phyloP scores from a whole-genome alignment of 2,888 invertebrate genomes.

The Drosophila vallismaia region DNA sequence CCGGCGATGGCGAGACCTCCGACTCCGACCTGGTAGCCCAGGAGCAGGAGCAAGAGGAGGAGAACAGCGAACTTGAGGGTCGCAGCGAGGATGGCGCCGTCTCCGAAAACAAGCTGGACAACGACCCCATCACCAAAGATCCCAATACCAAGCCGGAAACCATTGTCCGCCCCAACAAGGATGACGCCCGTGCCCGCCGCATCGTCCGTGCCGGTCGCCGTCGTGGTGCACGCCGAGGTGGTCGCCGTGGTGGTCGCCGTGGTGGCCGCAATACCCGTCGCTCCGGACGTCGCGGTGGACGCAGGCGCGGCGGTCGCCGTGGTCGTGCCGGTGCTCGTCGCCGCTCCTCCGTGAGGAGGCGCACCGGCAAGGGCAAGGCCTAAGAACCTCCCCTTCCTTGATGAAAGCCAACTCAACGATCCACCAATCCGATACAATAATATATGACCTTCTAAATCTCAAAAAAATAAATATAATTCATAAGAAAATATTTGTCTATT shows the following conservation, averaged over 20 bases:
- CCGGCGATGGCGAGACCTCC: not conserved
- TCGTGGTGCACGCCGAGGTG: constrained; percentile 40
- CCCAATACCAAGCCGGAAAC: constrained; percentile 20
- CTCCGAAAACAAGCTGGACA: constrained; percentile 11
- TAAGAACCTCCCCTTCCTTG: constrained; percentile 23
- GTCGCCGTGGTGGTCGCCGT: constrained; percentile 35
- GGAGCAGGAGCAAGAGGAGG: constrained; percentile 16
- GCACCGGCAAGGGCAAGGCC: constrained; percentile 53
- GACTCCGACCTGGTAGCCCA: constrained; percentile 17
- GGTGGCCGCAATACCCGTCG: constrained; percentile 40
- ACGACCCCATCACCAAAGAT: constrained; percentile 17
- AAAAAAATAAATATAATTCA: constrained; percentile 30
- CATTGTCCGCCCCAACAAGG: constrained; percentile 38
- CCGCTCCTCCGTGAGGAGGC: constrained; percentile 42
- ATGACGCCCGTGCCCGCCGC: constrained; percentile 66
- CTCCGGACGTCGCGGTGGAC: constrained; percentile 27
- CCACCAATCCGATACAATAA: constrained; percentile 19
- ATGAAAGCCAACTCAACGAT: constrained; percentile 12
- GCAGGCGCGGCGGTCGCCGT: constrained; percentile 43
- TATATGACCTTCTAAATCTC: constrained; percentile 16
- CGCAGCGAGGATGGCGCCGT: constrained; percentile 23
- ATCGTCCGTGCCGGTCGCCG: constrained; percentile 48
- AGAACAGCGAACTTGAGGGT: constrained; percentile 15
- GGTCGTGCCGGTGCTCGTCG: constrained; percentile 38
- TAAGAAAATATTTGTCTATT: not conserved